Evolutionary conservation across 2,797 vertebrate species (phyloP), one percentile per base, ranked within the genome.

Genomic region (Brachymystax lenok): DNA sequence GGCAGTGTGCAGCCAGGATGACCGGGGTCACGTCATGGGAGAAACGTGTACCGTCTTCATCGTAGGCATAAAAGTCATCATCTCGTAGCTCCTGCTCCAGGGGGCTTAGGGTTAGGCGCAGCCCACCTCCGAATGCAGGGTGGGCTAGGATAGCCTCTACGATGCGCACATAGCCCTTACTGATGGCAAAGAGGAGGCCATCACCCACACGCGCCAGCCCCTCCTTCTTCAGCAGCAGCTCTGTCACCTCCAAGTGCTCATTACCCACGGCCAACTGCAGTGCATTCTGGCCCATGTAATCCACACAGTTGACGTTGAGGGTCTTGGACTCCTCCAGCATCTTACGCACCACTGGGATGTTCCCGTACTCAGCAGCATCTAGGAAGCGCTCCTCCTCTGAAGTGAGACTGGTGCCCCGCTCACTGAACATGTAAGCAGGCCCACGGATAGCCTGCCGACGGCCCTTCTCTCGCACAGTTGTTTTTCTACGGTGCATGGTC

Each of bases 261-360:
- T 96, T 96, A 5, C 95, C 95, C 19, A 96, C 95, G 0, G 95
- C 95, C 17, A 96, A 69, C 87, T 96, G 95, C 71, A 96, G 83
- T 0, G 93, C 95, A 0, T 95, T 96, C 73, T 96, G 95, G 24
- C 95, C 95, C 95, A 96, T 96, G 77, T 96, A 96, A 87, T 96
- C 95, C 0, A 96, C 94, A 0, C 95, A 96, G 80, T 96, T 96
- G 52, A 96, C 94, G 76, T 96, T 96, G 83, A 96, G 91, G 0
- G 95, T 96, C 87, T 95, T 95, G 86, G 95, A 95, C 64, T 96
- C 95, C 79, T 96, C 95, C 83, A 96, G 88, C 95, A 96, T 96
- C 82, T 96, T 96, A 16, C 95, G 92, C 69, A 96, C 95, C 2
- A 96, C 95, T 0, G 95, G 95, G 35, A 96, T 96, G 90, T 96